These are phyloP conservation scores for Pseudolaguvia tuberculata DNA, from an alignment of 2,113 vertebrate species.

Conservation along the genomic window DNA sequence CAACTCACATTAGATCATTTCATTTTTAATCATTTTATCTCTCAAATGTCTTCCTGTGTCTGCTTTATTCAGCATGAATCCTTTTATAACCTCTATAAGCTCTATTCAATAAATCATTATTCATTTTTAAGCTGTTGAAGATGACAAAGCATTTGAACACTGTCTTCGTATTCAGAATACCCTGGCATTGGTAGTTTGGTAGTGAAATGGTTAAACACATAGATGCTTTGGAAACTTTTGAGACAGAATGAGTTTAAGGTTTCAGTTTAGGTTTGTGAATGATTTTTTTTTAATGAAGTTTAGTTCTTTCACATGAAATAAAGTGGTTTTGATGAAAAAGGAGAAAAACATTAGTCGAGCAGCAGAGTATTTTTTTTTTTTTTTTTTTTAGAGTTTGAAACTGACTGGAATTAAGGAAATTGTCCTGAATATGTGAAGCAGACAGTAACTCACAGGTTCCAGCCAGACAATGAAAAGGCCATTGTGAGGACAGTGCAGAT, in stretches of 20 bases:
- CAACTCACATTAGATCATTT: not conserved
- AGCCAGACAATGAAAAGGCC: not conserved
- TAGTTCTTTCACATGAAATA: not conserved
- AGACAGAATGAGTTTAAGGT: not conserved
- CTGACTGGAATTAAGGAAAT: not conserved
- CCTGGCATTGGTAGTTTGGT: not conserved
- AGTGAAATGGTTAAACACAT: not conserved
- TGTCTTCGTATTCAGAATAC: not conserved
- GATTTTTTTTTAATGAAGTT: not conserved
- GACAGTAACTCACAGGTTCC: not conserved
- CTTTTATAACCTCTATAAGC: not conserved
- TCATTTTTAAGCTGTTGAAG: not conserved
- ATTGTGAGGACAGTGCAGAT: not conserved
- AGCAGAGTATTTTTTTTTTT: not conserved
- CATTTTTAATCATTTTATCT: not conserved
- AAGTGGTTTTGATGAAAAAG: not conserved
- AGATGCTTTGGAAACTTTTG: not conserved
- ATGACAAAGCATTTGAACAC: not conserved
- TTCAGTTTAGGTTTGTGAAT: not conserved
- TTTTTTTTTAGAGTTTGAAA: too few species aligned
- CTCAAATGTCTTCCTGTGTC: not conserved
- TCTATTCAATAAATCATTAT: not conserved
- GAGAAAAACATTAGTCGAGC: not conserved
- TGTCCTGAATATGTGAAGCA: not conserved
- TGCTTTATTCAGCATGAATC: conserved; percentile 3